A percentile compares a stretch with the other conserved stretches of the same genome.
Conservation (phyloP, 2,797 vertebrate genomes). For the Lophotriccus pileatus region DNA sequence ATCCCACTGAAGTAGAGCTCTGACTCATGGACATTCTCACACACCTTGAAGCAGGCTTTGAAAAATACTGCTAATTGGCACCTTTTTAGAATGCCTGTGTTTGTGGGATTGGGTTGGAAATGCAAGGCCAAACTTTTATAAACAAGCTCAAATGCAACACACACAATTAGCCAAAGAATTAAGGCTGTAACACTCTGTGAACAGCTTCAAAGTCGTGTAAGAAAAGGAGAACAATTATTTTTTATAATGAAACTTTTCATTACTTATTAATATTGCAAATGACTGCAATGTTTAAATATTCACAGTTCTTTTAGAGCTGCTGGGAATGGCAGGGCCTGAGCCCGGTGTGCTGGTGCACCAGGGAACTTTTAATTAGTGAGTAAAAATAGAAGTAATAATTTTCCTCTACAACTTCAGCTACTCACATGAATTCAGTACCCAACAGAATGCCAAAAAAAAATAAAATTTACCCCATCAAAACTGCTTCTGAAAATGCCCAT, state of each 20-base stretch:
- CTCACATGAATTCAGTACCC: background rate
- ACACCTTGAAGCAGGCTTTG: background rate
- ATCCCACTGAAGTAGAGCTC: background rate
- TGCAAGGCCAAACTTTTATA: background rate
- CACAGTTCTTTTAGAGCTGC: background rate
- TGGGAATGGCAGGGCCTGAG: background rate
- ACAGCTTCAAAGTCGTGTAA: background rate
- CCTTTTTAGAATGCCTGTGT: background rate
- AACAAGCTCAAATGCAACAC: background rate
- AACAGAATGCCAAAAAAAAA: background rate
- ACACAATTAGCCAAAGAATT: background rate
- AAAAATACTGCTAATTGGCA: background rate
- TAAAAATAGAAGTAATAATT: background rate
- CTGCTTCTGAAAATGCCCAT: background rate
- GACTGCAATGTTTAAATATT: background rate
- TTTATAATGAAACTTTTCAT: background rate
- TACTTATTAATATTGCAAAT: background rate
- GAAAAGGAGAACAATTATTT: background rate
- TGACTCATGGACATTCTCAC: background rate
- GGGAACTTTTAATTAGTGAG: background rate
- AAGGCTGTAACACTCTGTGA: background rate
- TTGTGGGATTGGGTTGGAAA: background rate
- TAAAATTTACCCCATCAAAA: background rate
- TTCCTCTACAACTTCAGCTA: background rate
- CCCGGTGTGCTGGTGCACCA: too few species aligned